Evolutionary conservation across 2,113 vertebrate genomes (phyloP).

Genomic region (Hippotragus niger): DNA sequence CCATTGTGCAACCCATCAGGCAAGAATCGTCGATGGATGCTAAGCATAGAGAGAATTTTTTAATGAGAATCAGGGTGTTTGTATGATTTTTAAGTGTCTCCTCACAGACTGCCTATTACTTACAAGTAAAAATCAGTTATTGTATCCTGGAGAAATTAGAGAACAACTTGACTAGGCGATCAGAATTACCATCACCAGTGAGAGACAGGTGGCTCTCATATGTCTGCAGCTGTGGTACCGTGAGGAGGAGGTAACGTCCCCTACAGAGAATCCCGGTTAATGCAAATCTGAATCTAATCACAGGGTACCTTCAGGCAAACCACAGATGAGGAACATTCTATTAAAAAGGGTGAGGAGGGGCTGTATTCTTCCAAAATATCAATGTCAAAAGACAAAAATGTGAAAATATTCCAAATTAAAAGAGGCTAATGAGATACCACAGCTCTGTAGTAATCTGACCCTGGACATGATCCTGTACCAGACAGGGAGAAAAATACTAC

Average conservation of each 20-base stretch:
- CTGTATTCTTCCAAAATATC: neutral
- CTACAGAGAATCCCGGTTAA: neutral
- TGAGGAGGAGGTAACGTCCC: neutral
- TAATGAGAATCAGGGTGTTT: neutral
- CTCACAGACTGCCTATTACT: neutral
- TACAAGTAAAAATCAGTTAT: neutral
- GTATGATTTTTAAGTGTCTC: neutral
- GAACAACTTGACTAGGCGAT: neutral
- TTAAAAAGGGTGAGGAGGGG: neutral
- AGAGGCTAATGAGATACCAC: neutral
- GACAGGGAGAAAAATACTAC: neutral
- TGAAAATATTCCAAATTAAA: neutral
- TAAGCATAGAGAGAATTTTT: neutral
- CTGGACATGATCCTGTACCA: neutral
- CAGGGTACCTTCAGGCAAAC: neutral
- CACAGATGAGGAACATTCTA: neutral
- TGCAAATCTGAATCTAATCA: neutral
- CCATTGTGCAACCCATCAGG: neutral
- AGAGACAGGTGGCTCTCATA: neutral
- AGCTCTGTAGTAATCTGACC: neutral
- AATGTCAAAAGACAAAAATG: neutral
- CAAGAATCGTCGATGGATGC: neutral
- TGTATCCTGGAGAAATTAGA: neutral
- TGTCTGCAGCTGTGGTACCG: neutral
- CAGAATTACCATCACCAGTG: neutral